Evolutionary conservation across 2,888 invertebrate species (phyloP).

Genomic region (Xylocampa areola): DNA sequence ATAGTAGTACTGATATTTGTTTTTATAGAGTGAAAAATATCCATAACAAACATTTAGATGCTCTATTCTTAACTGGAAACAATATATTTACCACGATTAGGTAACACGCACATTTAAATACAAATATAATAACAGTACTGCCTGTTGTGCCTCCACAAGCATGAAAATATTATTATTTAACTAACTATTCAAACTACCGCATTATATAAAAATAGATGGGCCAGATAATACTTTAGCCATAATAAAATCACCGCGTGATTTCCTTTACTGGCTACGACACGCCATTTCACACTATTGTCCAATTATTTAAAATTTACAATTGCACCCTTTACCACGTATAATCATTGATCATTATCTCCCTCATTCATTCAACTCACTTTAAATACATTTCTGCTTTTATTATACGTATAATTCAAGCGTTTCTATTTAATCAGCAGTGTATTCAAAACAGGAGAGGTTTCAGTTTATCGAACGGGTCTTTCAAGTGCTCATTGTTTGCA

Average conservation of each 20-base stretch:
- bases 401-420: slow-evolving; percentile 45
- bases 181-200: slow-evolving; percentile 43
- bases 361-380: slow-evolving; percentile 24
- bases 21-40: no score
- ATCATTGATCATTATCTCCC: slow-evolving; percentile 45
- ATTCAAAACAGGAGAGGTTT: slow-evolving; percentile 59
- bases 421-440: slow-evolving; percentile 65
- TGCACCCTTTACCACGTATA: slow-evolving; percentile 31
- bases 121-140: no score
- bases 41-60: no score
- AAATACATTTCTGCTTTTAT: slow-evolving; percentile 57
- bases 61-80: no score
- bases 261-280: slow-evolving; percentile 50
- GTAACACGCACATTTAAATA: slow-evolving; percentile 23
- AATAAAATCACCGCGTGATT: slow-evolving; percentile 54
- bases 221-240: slow-evolving; percentile 37
- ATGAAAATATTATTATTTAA: slow-evolving; percentile 37
- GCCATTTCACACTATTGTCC: slow-evolving; percentile 57
- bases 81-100: no score
- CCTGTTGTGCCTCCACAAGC: slow-evolving; percentile 18
- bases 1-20: no score
- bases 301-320: slow-evolving; percentile 63
- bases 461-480: slow-evolving; percentile 53
- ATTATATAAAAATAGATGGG: slow-evolving; percentile 41
- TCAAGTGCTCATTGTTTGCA: slow-evolving; percentile 68